These are phyloP conservation scores for Parochlus steinenii DNA, from an alignment of 2,888 invertebrate genomes.

Conservation along the genomic window DNA sequence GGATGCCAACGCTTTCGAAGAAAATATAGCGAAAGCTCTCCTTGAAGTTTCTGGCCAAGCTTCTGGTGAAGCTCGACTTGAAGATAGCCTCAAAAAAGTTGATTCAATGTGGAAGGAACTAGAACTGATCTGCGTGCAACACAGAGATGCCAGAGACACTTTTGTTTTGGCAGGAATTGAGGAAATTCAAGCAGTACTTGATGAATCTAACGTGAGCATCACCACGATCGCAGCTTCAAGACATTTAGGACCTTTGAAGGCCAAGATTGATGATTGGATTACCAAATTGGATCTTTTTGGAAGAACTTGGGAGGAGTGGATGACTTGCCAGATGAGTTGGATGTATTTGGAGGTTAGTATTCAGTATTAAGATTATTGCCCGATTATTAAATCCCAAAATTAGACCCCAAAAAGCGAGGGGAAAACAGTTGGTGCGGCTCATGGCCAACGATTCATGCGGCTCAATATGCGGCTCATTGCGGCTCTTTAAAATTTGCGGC, in stretches of 20 bases:
- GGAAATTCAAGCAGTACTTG: slow-evolving; percentile 63
- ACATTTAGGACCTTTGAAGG: slow-evolving; percentile 69
- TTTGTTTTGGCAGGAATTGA: slow-evolving; percentile 71
- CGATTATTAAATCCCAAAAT: too few species aligned
- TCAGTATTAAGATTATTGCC: too few species aligned
- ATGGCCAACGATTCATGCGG: too few species aligned
- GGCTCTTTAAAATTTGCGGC: too few species aligned
- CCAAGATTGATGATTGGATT: slow-evolving; percentile 69
- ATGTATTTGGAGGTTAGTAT: slow-evolving; percentile 86
- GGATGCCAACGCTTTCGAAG: slow-evolving; percentile 53
- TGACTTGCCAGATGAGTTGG: slow-evolving; percentile 81
- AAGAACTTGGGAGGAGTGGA: slow-evolving; percentile 79
- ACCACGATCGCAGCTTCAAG: slow-evolving; percentile 76
- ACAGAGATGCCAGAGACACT: slow-evolving; percentile 71
- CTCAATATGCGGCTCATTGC: too few species aligned
- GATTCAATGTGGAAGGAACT: slow-evolving; percentile 70
- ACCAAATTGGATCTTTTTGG: slow-evolving; percentile 59
- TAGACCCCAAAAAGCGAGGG: too few species aligned
- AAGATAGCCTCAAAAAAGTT: slow-evolving; percentile 62
- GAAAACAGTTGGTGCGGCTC: too few species aligned
- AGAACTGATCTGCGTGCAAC: slow-evolving; percentile 57
- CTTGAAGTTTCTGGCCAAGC: slow-evolving; percentile 79
- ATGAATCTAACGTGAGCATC: slow-evolving; percentile 74
- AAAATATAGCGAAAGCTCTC: slow-evolving; percentile 42
- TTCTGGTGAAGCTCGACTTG: slow-evolving; percentile 71